Evolutionary conservation across 2,113 vertebrate species (phyloP).

Genomic region (Microcebus lehilahytsara): DNA sequence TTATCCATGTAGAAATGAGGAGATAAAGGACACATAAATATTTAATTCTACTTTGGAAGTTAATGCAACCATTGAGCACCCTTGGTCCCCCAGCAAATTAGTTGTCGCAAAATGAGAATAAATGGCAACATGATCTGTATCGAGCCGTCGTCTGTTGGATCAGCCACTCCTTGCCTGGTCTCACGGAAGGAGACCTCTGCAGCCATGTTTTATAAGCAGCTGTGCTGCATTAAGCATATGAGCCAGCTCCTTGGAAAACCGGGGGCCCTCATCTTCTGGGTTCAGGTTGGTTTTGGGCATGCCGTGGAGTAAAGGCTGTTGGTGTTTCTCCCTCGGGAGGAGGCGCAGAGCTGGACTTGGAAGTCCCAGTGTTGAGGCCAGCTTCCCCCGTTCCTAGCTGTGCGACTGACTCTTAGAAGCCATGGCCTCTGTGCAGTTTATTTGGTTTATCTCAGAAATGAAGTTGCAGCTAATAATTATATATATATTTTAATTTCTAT

Average conservation of each 20-base stretch:
- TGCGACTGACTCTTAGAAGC: neutral
- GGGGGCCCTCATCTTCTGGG: neutral
- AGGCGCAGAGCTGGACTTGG: neutral
- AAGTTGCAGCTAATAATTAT: neutral
- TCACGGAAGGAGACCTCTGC: neutral
- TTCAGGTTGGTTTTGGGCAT: neutral
- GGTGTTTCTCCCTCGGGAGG: neutral
- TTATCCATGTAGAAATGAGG: slow-evolving; percentile 20
- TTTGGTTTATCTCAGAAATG: neutral
- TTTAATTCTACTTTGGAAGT: slow-evolving; percentile 54
- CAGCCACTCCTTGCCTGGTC: neutral
- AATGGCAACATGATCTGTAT: neutral
- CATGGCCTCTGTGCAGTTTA: neutral
- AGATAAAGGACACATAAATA: slow-evolving; percentile 37
- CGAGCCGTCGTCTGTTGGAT: neutral
- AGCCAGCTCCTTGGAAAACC: neutral
- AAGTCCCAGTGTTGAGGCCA: neutral
- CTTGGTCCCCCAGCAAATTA: slow-evolving; percentile 34
- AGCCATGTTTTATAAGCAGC: neutral
- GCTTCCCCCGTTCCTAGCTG: neutral
- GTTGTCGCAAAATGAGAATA: slow-evolving; percentile 17
- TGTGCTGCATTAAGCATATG: neutral
- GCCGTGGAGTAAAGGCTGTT: too few species aligned
- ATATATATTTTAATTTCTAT: neutral
- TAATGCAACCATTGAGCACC: slow-evolving; percentile 38